Evolutionary conservation across 2,113 vertebrate species (phyloP).

Genomic region (Bostrychus sinensis): DNA sequence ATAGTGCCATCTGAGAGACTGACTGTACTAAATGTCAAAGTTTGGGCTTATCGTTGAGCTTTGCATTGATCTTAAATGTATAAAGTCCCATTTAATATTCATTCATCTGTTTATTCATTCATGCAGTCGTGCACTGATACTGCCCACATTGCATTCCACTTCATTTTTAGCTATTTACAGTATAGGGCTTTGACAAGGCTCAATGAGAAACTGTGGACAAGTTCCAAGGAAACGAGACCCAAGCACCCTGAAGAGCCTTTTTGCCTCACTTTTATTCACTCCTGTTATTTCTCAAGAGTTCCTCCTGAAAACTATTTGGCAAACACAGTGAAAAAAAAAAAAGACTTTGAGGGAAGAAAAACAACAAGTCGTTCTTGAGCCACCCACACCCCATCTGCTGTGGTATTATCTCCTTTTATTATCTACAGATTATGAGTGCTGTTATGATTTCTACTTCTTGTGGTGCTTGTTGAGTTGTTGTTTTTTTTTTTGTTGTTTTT

Average conservation of each 20-base stretch:
- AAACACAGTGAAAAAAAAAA: slow-evolving; percentile 78
- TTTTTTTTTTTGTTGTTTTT: slow-evolving; percentile 60
- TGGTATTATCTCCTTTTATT: slow-evolving; percentile 82
- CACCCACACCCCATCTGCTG: slow-evolving; percentile 85
- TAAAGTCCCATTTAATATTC: slow-evolving; percentile 30
- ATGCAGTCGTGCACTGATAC: slow-evolving; percentile 34
- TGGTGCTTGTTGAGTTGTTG: slow-evolving; percentile 62
- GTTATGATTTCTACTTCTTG: slow-evolving; percentile 74
- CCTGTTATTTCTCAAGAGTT: slow-evolving; percentile 82
- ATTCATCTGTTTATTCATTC: slow-evolving; percentile 22
- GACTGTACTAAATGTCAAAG: background rate
- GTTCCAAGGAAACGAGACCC: slow-evolving; percentile 74
- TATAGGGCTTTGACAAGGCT: slow-evolving; percentile 53
- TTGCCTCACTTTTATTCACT: slow-evolving; percentile 76
- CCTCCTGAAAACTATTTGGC: slow-evolving; percentile 83
- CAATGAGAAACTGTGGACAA: slow-evolving; percentile 59
- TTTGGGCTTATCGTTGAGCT: background rate
- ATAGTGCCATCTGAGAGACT: background rate
- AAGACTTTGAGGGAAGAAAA: slow-evolving; percentile 79
- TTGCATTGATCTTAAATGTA: background rate
- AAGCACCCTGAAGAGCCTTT: slow-evolving; percentile 77
- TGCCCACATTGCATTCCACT: slow-evolving; percentile 35
- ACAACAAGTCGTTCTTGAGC: slow-evolving; percentile 80
- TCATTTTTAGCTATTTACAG: slow-evolving; percentile 60
- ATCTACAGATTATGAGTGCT: slow-evolving; percentile 76